These are phyloP conservation scores for Leptocoma aspasia DNA, from an alignment of 2,113 vertebrate genomes.

Conservation along the genomic window DNA sequence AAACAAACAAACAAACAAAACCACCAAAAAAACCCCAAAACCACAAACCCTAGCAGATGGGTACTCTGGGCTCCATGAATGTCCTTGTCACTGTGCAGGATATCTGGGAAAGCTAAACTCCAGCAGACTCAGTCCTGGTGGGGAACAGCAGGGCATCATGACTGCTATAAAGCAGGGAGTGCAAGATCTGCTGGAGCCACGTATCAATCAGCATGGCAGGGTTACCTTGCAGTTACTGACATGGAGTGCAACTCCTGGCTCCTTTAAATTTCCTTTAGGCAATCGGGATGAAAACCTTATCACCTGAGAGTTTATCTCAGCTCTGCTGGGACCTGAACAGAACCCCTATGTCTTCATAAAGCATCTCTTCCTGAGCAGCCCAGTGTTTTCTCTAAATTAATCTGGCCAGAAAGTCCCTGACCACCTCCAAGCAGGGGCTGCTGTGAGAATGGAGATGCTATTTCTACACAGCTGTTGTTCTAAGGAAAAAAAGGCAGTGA, in stretches of 20 bases:
- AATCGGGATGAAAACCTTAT: not conserved
- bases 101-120: not conserved
- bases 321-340: not conserved
- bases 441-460: not conserved
- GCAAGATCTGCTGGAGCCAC: not conserved
- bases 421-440: not conserved
- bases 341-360: not conserved
- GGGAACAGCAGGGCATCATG: not conserved
- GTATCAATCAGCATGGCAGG: not conserved
- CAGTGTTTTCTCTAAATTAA: not conserved
- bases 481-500: not conserved
- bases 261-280: not conserved
- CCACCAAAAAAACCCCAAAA: not conserved
- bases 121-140: not conserved
- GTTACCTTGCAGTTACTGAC: not conserved
- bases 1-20: not conserved
- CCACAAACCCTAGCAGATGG: not conserved
- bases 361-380: not conserved
- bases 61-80: not conserved
- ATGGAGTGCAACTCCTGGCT: fast-evolving
- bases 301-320: not conserved
- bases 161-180: not conserved
- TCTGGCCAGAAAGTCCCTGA: not conserved
- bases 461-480: not conserved
- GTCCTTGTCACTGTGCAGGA: not conserved